Evolutionary conservation across 2,888 invertebrate genomes (phyloP), one percentile per base, ranked within the genome.

Genomic region (Opisthograptis luteolata): DNA sequence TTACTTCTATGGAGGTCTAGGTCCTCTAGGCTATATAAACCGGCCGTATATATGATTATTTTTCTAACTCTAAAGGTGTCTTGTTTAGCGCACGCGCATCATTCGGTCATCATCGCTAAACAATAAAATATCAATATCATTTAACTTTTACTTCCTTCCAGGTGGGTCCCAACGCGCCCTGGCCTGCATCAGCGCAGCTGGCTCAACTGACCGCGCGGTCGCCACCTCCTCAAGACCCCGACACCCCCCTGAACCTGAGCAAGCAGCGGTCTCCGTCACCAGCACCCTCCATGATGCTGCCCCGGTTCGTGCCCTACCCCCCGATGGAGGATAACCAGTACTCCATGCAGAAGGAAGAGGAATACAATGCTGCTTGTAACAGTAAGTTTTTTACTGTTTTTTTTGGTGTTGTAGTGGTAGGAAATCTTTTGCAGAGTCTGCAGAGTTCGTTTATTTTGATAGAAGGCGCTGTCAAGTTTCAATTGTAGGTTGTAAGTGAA

Each of bases 201-300:
- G 94, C 94, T 0, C 95, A 96, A 70, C 92, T 95, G 70, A 92
- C 94, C 1, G 92, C 83, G 15, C 89, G 92, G 32, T 92, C 92
- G 15, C 92, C 94, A 0, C 94, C 88, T 0, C 91, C 94, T 0
- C 91, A 88, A 20, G 95, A 96, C 81, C 94, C 95, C 0, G 97
- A 97, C 77, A 93, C 96, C 1, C 98, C 98, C 1, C 91, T 98
- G 30, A 98, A 98, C 86, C 93, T 98, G 41, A 95, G 95, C 71
- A 98, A 97, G 85, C 97, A 97, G 47, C 95, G 97, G 42, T 91
- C 92, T 8, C 93, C 94, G 2, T 91, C 92, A 1, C 92, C 91
- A 58, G 92, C 74, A 79, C 93, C 93, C 31, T 68, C 76, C 30
- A 91, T 95, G 73, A 90, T 88, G 84, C 68, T 89, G 66, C 88